phyloP scores from a whole-genome alignment of 2,113 vertebrate genomes.

The Tautogolabrus adspersus region DNA sequence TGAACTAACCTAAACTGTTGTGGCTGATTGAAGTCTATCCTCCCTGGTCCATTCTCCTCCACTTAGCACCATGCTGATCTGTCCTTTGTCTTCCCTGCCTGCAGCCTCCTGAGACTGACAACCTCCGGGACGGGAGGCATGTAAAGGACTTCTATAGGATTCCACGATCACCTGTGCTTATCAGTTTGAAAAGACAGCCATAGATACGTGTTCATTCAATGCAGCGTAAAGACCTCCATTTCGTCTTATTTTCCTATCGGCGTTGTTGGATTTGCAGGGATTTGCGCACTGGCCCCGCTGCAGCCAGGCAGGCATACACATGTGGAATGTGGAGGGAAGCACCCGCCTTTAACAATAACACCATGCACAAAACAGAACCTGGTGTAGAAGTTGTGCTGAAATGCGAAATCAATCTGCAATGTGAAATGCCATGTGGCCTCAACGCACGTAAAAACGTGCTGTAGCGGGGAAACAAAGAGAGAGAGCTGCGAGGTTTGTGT shows the following conservation, averaged over 20 bases:
- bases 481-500: constrained; percentile 11
- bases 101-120: constrained; percentile 44
- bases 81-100: constrained; percentile 48
- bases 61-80: constrained; percentile 38
- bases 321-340: constrained; percentile 74
- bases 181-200: not conserved
- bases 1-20: not conserved
- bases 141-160: not conserved
- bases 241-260: constrained; percentile 3
- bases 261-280: constrained; percentile 20
- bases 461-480: constrained; percentile 40
- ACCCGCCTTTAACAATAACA: constrained; percentile 66
- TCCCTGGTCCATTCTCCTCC: constrained; percentile 11
- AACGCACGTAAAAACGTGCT: constrained; percentile 19
- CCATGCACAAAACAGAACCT: constrained; percentile 37
- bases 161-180: constrained; percentile 11
- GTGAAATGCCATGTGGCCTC: constrained; percentile 33
- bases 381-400: constrained; percentile 30
- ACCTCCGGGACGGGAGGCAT: constrained; percentile 29
- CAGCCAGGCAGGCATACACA: constrained; percentile 49
- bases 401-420: constrained; percentile 24
- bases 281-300: constrained; percentile 55
- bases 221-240: not conserved
- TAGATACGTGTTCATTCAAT: not conserved
- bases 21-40: not conserved